Percentiles rank a stretch among this genome's conserved stretches.
Conservation (phyloP, 2,797 vertebrate genomes). For the Malacoraja senta region DNA sequence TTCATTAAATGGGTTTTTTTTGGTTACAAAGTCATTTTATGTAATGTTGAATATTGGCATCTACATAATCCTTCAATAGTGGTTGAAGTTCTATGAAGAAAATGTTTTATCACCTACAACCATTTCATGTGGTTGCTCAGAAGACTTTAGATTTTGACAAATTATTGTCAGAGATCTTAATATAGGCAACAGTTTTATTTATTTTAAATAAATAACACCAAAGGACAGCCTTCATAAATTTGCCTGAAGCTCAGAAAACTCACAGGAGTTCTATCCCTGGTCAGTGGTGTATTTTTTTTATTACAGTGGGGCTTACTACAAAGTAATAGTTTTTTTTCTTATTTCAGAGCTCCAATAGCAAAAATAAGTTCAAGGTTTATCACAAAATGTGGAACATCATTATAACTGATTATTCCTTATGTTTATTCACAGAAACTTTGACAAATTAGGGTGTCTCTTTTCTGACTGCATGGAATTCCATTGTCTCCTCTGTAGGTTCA, state of each 20-base stretch:
- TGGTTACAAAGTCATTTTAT: neutral
- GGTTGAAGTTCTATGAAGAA: neutral
- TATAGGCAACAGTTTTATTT: neutral
- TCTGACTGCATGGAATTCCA: neutral
- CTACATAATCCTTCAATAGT: no score
- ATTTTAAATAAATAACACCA: neutral
- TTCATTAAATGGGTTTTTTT: neutral
- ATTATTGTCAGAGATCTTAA: neutral
- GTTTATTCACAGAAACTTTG: neutral
- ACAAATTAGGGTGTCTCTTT: neutral
- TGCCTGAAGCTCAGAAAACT: neutral
- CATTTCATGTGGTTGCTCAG: neutral
- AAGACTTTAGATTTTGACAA: neutral
- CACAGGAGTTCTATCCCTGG: neutral
- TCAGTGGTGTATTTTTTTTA: neutral
- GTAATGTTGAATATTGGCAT: no score
- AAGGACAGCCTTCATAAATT: neutral
- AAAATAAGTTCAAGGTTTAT: neutral
- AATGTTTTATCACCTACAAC: neutral
- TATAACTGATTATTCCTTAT: no score
- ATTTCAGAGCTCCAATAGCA: neutral
- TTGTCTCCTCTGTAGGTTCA: neutral
- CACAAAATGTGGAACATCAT: neutral
- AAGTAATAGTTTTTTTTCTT: neutral
- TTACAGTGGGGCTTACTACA: neutral